These are phyloP conservation scores for Magallana gigas DNA, from an alignment of 1,140 invertebrate species.

Conservation along the genomic window DNA sequence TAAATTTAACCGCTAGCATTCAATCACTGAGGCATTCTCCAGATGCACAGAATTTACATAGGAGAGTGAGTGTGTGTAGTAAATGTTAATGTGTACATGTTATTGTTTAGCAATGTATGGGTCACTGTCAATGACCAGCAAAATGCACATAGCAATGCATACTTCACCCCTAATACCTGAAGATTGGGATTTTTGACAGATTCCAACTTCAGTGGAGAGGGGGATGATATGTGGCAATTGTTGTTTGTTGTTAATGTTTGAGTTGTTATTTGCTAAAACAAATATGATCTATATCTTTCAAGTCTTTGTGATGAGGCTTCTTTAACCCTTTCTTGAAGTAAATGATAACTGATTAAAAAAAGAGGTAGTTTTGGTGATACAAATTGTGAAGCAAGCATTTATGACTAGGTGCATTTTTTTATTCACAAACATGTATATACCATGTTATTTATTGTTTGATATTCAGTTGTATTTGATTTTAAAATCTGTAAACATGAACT, in stretches of 20 bases:
- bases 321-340: neutral
- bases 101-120: neutral
- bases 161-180: neutral
- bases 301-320: neutral
- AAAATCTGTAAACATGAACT: neutral
- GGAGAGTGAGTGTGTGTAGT: neutral
- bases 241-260: slow-evolving; percentile 13
- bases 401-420: slow-evolving; percentile 18
- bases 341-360: too few species aligned
- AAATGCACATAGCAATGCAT: slow-evolving; percentile 37
- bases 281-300: neutral
- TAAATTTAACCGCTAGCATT: neutral
- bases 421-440: neutral
- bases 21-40: neutral
- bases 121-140: neutral
- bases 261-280: neutral
- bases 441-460: slow-evolving; percentile 4
- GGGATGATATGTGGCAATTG: slow-evolving; percentile 2
- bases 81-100: neutral
- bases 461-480: neutral
- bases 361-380: too few species aligned
- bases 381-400: too few species aligned
- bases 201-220: neutral
- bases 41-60: neutral
- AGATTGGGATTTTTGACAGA: neutral